Evolutionary conservation across 2,113 vertebrate species (phyloP).

Genomic region (Hyla sarda): DNA sequence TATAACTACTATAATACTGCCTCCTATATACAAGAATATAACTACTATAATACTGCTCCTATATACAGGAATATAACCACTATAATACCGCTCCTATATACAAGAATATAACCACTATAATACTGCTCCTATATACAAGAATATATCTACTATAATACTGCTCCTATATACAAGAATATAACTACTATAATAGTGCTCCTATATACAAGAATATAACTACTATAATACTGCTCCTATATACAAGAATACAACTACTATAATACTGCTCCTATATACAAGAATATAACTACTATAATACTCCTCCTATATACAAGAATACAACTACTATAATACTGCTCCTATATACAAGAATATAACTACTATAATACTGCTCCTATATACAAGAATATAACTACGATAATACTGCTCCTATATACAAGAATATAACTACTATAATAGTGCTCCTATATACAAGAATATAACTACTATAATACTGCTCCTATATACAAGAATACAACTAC

Average conservation of each 20-base stretch:
- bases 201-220: neutral
- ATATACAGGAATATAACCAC: too few species aligned
- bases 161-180: too few species aligned
- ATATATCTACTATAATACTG: neutral
- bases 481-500: too few species aligned
- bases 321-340: neutral
- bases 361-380: neutral
- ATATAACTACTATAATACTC: slow-evolving; percentile 18
- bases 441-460: neutral
- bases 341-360: neutral
- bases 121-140: neutral
- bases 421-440: neutral
- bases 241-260: too few species aligned
- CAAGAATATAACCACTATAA: neutral
- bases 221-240: neutral
- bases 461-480: slow-evolving; percentile 10
- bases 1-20: too few species aligned
- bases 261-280: neutral
- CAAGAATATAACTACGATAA: neutral
- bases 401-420: neutral
- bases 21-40: too few species aligned
- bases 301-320: too few species aligned
- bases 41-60: too few species aligned
- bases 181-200: neutral
- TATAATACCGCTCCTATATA: neutral